A percentile compares a stretch with the other conserved stretches of the same genome.
phyloP scores from a whole-genome alignment of 2,797 vertebrate species.

The Avahi laniger region DNA sequence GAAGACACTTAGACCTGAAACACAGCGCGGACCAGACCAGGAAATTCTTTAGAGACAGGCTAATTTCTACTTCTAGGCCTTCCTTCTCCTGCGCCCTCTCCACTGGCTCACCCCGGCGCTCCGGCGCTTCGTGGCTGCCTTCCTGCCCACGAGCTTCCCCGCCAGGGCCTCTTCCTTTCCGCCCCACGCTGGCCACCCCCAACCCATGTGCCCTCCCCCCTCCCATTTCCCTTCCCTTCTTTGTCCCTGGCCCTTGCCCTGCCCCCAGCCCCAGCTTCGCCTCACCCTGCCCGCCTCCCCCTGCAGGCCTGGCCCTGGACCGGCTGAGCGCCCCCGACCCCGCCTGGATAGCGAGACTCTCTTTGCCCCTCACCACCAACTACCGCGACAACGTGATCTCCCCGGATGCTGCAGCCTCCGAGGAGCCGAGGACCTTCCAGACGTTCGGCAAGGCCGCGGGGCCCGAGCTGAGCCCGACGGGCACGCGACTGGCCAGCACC shows the following conservation, averaged over 20 bases:
- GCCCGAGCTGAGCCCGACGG: slow-evolving; percentile 54
- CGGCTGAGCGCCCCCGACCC: slow-evolving; percentile 87
- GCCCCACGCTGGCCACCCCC: not conserved
- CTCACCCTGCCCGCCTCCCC: not conserved
- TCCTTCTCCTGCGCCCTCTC: not conserved
- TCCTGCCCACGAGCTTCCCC: slow-evolving; percentile 37
- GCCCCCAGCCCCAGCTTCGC: not conserved
- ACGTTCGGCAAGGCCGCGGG: slow-evolving; percentile 91
- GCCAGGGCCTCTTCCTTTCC: slow-evolving; percentile 69
- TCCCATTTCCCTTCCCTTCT: slow-evolving; percentile 54
- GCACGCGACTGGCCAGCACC: slow-evolving; percentile 87
- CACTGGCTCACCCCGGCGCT: not conserved
- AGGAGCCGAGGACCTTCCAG: slow-evolving; percentile 91
- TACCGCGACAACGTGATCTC: slow-evolving; percentile 95
- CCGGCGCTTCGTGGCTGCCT: not conserved
- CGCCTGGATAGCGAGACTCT: slow-evolving; percentile 92
- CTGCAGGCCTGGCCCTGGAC: slow-evolving; percentile 83
- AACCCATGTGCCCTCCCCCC: not conserved
- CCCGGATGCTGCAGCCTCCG: slow-evolving; percentile 81
- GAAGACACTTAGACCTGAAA: not conserved
- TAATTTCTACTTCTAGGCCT: not conserved
- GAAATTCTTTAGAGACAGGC: not conserved
- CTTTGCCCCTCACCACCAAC: slow-evolving; percentile 89
- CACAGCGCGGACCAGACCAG: rapidly evolving
- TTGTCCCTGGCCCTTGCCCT: slow-evolving; percentile 25